Evolutionary conservation across 2,797 vertebrate genomes (phyloP), one percentile per base, ranked within the genome.

Genomic region (Cossypha caffra): DNA sequence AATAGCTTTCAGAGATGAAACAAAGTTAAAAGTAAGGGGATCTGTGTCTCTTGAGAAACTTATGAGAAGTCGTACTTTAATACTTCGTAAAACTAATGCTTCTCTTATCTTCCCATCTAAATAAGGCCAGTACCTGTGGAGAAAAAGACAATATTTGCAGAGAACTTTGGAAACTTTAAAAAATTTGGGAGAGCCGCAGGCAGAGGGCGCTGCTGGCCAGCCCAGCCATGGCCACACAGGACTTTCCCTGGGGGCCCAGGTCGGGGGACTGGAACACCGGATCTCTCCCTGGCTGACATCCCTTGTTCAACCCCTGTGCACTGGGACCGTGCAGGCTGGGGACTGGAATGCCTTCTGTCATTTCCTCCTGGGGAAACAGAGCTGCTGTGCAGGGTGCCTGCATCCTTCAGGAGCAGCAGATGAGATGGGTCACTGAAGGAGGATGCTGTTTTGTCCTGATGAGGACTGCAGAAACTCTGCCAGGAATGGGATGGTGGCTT

Each of bases 1-100:
- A 95, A 99, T 98, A 91, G 98, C 99, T 98, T 98, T 98, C 96
- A 99, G 98, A 95, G 99, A 99, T 45, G 99, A 99, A 96, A 99
- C 96, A 51, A 99, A 99, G 98, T 99, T 99, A 96, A 99, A 99
- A 21, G 98, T 99, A 57, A 99, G 98, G 6, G 99, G 99, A 93
- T 99, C 98, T 8, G 99, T 99, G 80, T 99, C 98, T 97, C 99
- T 99, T 97, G 99, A 98, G 97, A 99, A 99, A 96, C 99, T 99
- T 95, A 99, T 98, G 85, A 99, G 98, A 93, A 99, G 98, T 90
- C 99, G 98, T 40, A 99, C 98, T 94, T 98, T 98, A 95, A 99
- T 98, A 35, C 98, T 98, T 92, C 98, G 98, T 94, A 99, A 97
- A 96, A 99, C 98, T 91, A 99, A 95, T 2, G 99, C 99, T 97